Conservation (phyloP, 2,888 invertebrate species). For the Andrena hattorfiana region DNA sequence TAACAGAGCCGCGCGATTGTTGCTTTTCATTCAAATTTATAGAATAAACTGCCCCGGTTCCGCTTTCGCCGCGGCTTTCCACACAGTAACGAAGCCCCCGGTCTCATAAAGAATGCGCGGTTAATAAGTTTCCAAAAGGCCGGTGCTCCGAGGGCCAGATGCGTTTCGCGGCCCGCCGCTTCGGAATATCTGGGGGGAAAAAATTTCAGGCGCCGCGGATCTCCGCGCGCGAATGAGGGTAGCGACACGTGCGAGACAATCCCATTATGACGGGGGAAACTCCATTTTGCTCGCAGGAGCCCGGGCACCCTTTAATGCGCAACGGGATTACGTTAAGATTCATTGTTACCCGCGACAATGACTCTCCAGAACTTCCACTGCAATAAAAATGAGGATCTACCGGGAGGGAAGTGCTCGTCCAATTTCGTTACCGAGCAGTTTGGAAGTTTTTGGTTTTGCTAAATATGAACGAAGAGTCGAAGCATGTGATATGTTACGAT, state of each 20-base stretch:
- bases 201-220: constrained; percentile 8
- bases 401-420: neutral
- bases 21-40: constrained; percentile 44
- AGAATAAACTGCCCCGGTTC: constrained; percentile 35
- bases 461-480: too few species aligned
- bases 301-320: neutral
- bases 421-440: too few species aligned
- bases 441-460: too few species aligned
- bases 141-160: neutral
- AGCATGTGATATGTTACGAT: too few species aligned
- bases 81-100: constrained; percentile 16
- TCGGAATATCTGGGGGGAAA: constrained; percentile 5
- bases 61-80: constrained; percentile 13
- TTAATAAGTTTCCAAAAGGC: constrained; percentile 33
- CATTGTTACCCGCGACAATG: constrained; percentile 6
- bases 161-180: constrained; percentile 29
- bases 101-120: constrained; percentile 16
- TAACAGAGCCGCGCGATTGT: constrained; percentile 41
- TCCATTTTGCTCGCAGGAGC: constrained; percentile 26
- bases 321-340: constrained; percentile 22
- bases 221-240: constrained; percentile 23
- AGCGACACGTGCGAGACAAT: constrained; percentile 47
- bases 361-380: neutral
- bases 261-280: constrained; percentile 8
- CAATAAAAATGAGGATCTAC: neutral